Percentiles rank a stretch among this genome's conserved stretches.
Evolutionary conservation across 2,888 invertebrate species (phyloP).

Genomic region (Tridacna crocea): DNA sequence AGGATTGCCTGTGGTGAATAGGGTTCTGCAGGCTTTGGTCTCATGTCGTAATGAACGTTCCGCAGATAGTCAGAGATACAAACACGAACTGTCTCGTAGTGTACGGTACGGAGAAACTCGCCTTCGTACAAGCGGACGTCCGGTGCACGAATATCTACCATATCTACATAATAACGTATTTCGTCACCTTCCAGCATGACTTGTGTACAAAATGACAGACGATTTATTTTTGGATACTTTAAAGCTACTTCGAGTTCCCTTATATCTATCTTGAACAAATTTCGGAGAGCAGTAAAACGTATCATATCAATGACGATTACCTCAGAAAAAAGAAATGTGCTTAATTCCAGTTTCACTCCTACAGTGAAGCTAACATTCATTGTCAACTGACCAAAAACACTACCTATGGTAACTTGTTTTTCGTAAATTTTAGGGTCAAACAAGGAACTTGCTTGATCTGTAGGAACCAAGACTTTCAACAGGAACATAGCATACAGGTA

Average conservation of each 20-base stretch:
- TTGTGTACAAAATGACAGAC: slow-evolving; percentile 51
- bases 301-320: slow-evolving; percentile 34
- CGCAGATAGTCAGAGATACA: slow-evolving; percentile 54
- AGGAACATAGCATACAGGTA: slow-evolving; percentile 38
- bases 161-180: slow-evolving; percentile 45
- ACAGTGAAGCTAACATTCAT: slow-evolving; percentile 33
- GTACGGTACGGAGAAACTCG: slow-evolving; percentile 32
- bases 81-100: slow-evolving; percentile 24
- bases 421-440: slow-evolving; percentile 36
- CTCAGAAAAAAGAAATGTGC: slow-evolving; percentile 28
- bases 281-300: slow-evolving; percentile 29
- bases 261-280: slow-evolving; percentile 24
- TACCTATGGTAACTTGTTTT: slow-evolving; percentile 1
- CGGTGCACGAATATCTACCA: slow-evolving; percentile 34
- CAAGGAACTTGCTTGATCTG: background rate
- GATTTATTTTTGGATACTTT: slow-evolving; percentile 32
- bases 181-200: slow-evolving; percentile 34
- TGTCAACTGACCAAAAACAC: slow-evolving; percentile 15
- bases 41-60: slow-evolving; percentile 28
- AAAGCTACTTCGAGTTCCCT: slow-evolving; percentile 24
- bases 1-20: slow-evolving; percentile 53
- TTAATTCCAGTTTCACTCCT: slow-evolving; percentile 45
- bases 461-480: slow-evolving; percentile 17
- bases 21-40: background rate
- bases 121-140: slow-evolving; percentile 39